Evolutionary conservation across 1,140 invertebrate genomes (phyloP).

Genomic region (Penaeus chinensis): DNA sequence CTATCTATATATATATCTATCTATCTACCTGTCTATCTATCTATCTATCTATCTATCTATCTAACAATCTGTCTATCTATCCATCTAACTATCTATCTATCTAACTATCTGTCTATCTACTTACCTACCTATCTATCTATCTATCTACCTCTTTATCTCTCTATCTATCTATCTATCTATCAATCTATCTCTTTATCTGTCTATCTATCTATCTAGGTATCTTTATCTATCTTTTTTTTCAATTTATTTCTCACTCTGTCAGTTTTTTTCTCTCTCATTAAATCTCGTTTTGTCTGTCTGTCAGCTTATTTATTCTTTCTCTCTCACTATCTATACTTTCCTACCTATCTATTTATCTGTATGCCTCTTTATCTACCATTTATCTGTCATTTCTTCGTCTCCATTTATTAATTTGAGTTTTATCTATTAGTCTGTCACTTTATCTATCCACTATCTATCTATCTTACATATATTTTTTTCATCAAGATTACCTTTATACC

Average conservation of each 20-base stretch:
- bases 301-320: neutral
- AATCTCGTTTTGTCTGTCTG: neutral
- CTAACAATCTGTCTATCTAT: too few species aligned
- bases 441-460: neutral
- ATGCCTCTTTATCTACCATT: neutral
- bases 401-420: neutral
- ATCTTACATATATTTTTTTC: too few species aligned
- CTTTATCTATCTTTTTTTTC: neutral
- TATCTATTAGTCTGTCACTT: neutral
- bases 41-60: too few species aligned
- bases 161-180: neutral
- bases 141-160: neutral
- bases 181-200: neutral
- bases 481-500: too few species aligned
- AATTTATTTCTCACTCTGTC: neutral
- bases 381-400: neutral
- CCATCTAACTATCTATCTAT: too few species aligned
- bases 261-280: neutral
- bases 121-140: neutral
- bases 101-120: neutral
- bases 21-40: too few species aligned
- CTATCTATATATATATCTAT: too few species aligned
- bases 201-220: neutral
- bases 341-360: too few species aligned
- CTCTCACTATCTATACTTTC: neutral